phyloP scores from a whole-genome alignment of 64 coral and sea anemone genomes.

The Actinia equina region DNA sequence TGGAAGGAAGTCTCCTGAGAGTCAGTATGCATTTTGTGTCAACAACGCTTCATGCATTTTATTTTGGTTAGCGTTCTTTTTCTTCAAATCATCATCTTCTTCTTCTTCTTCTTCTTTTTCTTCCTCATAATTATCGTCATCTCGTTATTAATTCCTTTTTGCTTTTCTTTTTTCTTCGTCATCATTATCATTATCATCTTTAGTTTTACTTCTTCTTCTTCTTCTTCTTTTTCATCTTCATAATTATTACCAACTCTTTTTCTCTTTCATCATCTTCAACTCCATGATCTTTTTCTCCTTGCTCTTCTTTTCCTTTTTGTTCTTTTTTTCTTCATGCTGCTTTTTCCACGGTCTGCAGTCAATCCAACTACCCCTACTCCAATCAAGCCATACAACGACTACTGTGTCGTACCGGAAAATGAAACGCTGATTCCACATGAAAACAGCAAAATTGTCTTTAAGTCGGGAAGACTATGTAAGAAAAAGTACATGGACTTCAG shows the following conservation, averaged over 20 bases:
- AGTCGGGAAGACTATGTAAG: constrained; percentile 31
- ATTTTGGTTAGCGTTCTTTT: too few species aligned
- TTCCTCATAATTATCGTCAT: too few species aligned
- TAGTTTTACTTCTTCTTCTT: too few species aligned
- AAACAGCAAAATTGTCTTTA: constrained; percentile 37
- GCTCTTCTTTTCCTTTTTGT: background rate
- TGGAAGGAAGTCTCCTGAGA: too few species aligned
- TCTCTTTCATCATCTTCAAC: background rate
- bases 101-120: too few species aligned
- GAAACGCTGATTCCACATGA: constrained; percentile 22
- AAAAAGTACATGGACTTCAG: constrained; percentile 55
- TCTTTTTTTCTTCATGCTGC: background rate
- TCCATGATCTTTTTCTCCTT: background rate
- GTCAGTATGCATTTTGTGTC: too few species aligned
- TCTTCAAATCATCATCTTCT: too few species aligned
- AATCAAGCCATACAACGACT: constrained; percentile 43
- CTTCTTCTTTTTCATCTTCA: too few species aligned
- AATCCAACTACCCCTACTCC: constrained; percentile 63
- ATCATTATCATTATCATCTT: too few species aligned
- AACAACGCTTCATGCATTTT: too few species aligned
- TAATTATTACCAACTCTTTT: background rate
- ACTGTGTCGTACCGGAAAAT: constrained; percentile 54
- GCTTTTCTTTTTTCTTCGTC: too few species aligned
- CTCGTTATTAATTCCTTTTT: too few species aligned
- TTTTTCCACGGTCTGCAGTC: constrained; percentile 7